Evolutionary conservation across 2,797 vertebrate species (phyloP).

Genomic region (Siniperca scherzeri): DNA sequence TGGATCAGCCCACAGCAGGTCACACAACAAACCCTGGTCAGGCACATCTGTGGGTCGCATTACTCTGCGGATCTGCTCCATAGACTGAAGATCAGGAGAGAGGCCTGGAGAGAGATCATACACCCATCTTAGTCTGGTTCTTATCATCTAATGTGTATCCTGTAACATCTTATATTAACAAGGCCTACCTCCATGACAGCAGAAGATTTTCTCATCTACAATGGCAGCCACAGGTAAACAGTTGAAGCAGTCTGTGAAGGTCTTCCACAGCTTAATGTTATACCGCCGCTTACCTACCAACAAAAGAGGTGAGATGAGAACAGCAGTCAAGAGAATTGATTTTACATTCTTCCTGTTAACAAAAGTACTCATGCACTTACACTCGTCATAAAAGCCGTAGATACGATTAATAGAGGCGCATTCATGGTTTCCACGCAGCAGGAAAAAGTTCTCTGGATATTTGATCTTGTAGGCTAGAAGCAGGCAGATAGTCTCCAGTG

Average conservation of each 20-base stretch:
- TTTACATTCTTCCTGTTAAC: accelerated
- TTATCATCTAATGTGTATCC: not conserved
- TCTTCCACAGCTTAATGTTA: conserved; percentile 99
- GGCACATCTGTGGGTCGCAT: conserved; percentile 90
- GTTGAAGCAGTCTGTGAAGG: conserved; percentile 99
- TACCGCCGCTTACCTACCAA: conserved; percentile 93
- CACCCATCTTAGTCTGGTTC: not conserved
- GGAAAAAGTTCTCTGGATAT: conserved; percentile 90
- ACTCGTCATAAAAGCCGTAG: conserved; percentile 90
- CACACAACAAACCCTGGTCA: conserved; percentile 88
- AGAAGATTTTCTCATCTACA: conserved; percentile 92
- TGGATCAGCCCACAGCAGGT: conserved; percentile 89
- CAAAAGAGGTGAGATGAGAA: not conserved
- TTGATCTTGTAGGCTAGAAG: conserved; percentile 90
- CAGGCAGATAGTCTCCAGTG: conserved; percentile 89
- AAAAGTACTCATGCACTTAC: conserved; percentile 70
- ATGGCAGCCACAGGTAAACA: conserved; percentile 97
- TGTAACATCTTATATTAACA: accelerated
- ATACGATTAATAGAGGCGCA: conserved; percentile 90
- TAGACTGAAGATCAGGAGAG: conserved; percentile 88
- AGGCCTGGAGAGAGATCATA: conserved; percentile 71
- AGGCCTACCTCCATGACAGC: conserved; percentile 86
- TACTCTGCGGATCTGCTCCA: conserved; percentile 90
- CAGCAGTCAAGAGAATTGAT: not conserved
- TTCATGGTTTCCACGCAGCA: conserved; percentile 89